Base-by-base conservation (phyloP, 1,140 invertebrate species). In the Aphelenchoides avenae region DNA sequence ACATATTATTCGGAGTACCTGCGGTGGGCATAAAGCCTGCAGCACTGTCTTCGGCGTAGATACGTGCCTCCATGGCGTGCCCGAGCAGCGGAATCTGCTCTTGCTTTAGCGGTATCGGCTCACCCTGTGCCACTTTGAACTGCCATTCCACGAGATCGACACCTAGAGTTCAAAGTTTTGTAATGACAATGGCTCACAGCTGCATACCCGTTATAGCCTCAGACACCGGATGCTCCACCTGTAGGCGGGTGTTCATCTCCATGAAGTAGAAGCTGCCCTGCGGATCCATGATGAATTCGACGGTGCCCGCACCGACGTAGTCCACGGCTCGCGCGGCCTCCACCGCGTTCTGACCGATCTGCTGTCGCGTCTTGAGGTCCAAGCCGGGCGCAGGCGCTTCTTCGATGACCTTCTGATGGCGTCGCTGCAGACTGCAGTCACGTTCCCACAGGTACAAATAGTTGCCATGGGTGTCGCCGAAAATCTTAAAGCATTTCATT, bases 351-450 rank as follows among this genome's bases (percentile, higher is more conserved):
- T 33, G 22, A 93, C 24, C 65, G 11, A 99, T 79, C 61, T 87
- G 78, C 24, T 78, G 72, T 43, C 93, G 81, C 9, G 89, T 84
- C 71, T 87, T 85, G 63, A 84, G 33, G 15, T 40, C 34, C 18
- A 77, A 52, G 15, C 62, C 76, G 79, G 86, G 85, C 36, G 88
- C 90, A 31, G 94, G 93, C 7, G 93, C 91, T 83, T 98, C 93
- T 81, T 97, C 93, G 47, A 98, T 94, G 42, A 97, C 87, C 81
- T 97, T 98, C 75, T 98, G 93, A 82, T 97, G 91, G 55, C 93
- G 81, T 64, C 93, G 83, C 78, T 98, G 64, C 24, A 61, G 24
- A 33, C 89, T 92, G 77, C 93, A 98, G 77, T 98, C 93, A 70
- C 93, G 82, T 80, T 97, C 93, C 80, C 84, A 85, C 30, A 86